Evolutionary conservation across 2,797 vertebrate genomes (phyloP).

Genomic region (Perodicticus potto): DNA sequence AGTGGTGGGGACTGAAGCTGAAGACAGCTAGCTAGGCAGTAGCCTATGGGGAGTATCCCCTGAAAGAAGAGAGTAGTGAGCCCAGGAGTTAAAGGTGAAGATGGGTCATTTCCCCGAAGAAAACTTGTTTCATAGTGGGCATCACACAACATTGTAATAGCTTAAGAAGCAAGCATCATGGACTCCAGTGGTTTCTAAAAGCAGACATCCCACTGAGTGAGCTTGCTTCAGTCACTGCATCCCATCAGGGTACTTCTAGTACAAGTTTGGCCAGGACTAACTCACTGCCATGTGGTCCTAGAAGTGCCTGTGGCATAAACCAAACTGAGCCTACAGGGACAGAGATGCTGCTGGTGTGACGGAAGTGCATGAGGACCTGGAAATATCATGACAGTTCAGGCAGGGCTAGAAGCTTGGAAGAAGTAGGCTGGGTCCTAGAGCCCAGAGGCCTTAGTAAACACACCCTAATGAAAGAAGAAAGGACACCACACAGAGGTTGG

Average conservation of each 20-base stretch:
- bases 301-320: not conserved
- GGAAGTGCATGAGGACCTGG: too few relatives aligned
- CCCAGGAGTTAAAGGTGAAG: not conserved
- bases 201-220: not conserved
- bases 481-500: not conserved
- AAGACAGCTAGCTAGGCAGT: not conserved
- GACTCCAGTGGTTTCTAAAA: not conserved
- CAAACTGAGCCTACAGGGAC: not conserved
- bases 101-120: not conserved
- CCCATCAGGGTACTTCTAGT: not conserved
- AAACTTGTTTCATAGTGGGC: not conserved
- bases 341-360: not conserved
- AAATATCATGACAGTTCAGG: not conserved
- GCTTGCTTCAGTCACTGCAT: not conserved
- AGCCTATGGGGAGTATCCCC: not conserved
- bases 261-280: not conserved
- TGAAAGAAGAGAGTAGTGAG: not conserved
- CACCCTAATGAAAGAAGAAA: not conserved
- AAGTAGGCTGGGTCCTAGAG: not conserved
- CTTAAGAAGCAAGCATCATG: not conserved
- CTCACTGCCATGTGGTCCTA: not conserved
- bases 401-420: not conserved
- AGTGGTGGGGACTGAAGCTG: not conserved
- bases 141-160: not conserved
- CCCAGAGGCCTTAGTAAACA: not conserved